phyloP scores from a whole-genome alignment of 2,888 invertebrate species.

The Folsomia manolachei region DNA sequence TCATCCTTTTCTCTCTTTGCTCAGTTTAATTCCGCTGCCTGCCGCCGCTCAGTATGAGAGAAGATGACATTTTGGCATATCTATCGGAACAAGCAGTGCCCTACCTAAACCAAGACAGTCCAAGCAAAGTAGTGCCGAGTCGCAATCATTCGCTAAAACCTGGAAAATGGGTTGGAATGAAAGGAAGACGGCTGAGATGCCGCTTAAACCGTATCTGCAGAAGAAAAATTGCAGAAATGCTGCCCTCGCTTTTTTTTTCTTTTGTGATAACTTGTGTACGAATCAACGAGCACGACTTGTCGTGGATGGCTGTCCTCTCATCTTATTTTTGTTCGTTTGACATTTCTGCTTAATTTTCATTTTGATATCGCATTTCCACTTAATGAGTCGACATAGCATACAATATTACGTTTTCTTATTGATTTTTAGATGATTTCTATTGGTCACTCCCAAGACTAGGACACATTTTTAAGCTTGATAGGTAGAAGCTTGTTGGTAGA shows the following conservation, averaged over 20 bases:
- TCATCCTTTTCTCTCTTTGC: not conserved
- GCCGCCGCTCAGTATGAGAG: too few species aligned
- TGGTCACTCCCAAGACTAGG: too few species aligned
- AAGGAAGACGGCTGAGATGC: not conserved
- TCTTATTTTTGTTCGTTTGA: too few species aligned
- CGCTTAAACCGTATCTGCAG: not conserved
- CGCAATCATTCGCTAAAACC: not conserved
- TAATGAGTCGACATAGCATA: not conserved
- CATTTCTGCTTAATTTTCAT: slow-evolving; percentile 17
- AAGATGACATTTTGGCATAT: not conserved
- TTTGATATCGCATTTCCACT: slow-evolving; percentile 18
- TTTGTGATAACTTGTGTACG: not conserved
- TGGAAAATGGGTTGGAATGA: slow-evolving; percentile 1
- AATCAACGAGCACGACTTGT: not conserved
- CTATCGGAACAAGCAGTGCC: not conserved
- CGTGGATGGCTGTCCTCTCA: not conserved
- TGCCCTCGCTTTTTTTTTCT: not conserved
- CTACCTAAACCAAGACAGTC: not conserved
- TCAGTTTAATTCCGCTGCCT: not conserved
- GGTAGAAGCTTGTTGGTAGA: not conserved
- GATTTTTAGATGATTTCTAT: too few species aligned
- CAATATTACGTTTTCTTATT: not conserved
- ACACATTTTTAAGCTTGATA: not conserved
- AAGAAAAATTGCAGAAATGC: not conserved
- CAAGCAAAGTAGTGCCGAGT: not conserved